phyloP scores from a whole-genome alignment of 2,113 vertebrate species.

The Plectropomus leopardus region DNA sequence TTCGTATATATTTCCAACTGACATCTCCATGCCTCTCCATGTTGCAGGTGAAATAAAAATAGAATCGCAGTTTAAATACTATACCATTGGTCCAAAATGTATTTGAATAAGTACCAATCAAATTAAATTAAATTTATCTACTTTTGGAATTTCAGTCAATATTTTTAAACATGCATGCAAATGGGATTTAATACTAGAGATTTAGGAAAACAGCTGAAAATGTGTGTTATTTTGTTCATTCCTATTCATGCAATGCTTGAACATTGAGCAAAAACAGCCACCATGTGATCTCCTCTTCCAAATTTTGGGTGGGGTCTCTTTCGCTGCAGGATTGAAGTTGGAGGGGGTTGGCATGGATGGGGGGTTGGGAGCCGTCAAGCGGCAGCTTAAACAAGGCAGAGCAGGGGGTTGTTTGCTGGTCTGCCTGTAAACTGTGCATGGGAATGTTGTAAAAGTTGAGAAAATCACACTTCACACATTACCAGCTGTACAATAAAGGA shows the following conservation, averaged over 20 bases:
- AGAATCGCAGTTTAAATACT: not conserved
- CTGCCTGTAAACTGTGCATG: slow-evolving; percentile 52
- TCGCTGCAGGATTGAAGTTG: slow-evolving; percentile 56
- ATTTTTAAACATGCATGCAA: not conserved
- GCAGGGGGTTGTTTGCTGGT: slow-evolving; percentile 58
- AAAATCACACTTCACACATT: slow-evolving; percentile 62
- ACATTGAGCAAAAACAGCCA: slow-evolving; percentile 62
- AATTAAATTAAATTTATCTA: not conserved
- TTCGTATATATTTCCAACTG: not conserved
- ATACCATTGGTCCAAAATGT: not conserved
- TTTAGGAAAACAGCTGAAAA: slow-evolving; percentile 13
- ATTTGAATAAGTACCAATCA: not conserved
- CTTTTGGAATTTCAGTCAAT: not conserved
- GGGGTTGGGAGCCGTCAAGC: slow-evolving; percentile 60
- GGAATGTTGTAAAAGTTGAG: slow-evolving; percentile 65
- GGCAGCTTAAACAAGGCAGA: slow-evolving; percentile 58
- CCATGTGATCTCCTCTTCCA: slow-evolving; percentile 49
- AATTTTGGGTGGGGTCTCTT: slow-evolving; percentile 76
- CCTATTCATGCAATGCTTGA: slow-evolving; percentile 8
- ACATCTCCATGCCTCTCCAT: not conserved
- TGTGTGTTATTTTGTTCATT: slow-evolving; percentile 2
- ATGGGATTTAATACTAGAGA: not conserved
- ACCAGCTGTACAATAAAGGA: slow-evolving; percentile 55
- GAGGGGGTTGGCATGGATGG: slow-evolving; percentile 41
- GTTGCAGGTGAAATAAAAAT: not conserved